Conservation (phyloP, 2,113 vertebrate genomes). For the human region DNA sequence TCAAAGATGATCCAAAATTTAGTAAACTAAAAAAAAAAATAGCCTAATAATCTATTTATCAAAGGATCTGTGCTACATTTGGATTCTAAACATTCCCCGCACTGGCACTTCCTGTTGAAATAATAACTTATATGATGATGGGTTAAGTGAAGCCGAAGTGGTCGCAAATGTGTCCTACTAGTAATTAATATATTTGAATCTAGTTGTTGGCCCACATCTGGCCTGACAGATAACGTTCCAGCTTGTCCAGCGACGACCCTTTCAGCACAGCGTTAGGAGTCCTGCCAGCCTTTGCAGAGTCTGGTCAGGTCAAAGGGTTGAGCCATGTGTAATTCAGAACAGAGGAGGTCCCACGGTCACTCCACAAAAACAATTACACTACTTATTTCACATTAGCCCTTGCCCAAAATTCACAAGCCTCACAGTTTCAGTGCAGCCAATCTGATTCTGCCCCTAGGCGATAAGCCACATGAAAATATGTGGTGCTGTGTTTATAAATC, state of each 20-base stretch:
- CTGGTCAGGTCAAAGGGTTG: conserved; percentile 89
- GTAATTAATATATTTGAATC: conserved; percentile 83
- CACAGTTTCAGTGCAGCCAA: conserved; percentile 84
- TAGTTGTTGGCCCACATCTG: conserved; percentile 83
- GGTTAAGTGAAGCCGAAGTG: conserved; percentile 81
- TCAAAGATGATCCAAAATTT: conserved; percentile 47
- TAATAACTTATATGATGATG: conserved; percentile 74
- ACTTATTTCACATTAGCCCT: conserved; percentile 86
- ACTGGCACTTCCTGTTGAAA: conserved; percentile 80
- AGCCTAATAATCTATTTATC: not conserved
- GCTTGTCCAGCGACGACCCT: conserved; percentile 85
- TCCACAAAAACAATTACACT: conserved; percentile 90
- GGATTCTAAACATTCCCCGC: conserved; percentile 72
- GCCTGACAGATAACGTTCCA: conserved; percentile 89
- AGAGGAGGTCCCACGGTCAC: conserved; percentile 89
- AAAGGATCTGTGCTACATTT: conserved; percentile 66
- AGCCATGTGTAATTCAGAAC: conserved; percentile 90
- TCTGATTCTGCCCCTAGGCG: conserved; percentile 82
- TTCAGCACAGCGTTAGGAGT: conserved; percentile 83
- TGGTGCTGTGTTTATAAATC: conserved; percentile 91
- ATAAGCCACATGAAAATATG: conserved; percentile 90
- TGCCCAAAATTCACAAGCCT: conserved; percentile 86
- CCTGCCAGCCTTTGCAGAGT: conserved; percentile 83
- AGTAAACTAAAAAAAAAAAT: conserved; percentile 8
- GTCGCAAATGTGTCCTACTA: conserved; percentile 74